A percentile compares a stretch with the other conserved stretches of the same genome.
phyloP scores from a whole-genome alignment of 2,797 vertebrate genomes.

The Helostoma temminkii region DNA sequence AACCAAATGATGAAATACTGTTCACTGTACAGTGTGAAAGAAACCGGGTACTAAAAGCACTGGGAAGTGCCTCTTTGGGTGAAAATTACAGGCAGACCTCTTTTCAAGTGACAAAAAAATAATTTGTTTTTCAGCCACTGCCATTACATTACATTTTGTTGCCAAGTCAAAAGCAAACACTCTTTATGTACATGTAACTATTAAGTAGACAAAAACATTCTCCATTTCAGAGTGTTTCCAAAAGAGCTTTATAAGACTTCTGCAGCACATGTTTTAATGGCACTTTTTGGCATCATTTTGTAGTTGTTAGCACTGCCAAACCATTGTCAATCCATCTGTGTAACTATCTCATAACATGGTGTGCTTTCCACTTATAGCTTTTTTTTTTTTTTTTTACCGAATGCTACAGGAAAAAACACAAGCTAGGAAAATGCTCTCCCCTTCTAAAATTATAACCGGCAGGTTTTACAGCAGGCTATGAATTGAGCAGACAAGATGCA shows the following conservation, averaged over 20 bases:
- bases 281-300: constrained; percentile 2
- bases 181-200: not conserved
- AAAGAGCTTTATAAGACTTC: not conserved
- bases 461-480: too few relatives aligned
- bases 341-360: too few relatives aligned
- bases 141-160: constrained; percentile 10
- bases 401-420: too few relatives aligned
- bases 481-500: too few relatives aligned
- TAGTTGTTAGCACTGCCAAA: constrained; percentile 3
- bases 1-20: constrained; percentile 17
- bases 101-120: constrained; percentile 21
- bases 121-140: constrained; percentile 6
- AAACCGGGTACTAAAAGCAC: constrained; percentile 22
- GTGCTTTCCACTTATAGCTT: too few relatives aligned
- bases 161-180: not conserved
- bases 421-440: too few relatives aligned
- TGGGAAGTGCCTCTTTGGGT: constrained; percentile 19
- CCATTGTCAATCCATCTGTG: not conserved
- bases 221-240: not conserved
- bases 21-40: constrained; percentile 5
- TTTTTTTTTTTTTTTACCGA: too few relatives aligned
- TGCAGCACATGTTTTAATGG: not conserved
- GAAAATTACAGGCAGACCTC: constrained; percentile 26
- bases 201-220: constrained; percentile 1
- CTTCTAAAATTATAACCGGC: too few relatives aligned